These are phyloP conservation scores for Scaptomyza caliginosa DNA, from an alignment of 2,888 invertebrate species.

Conservation along the genomic window DNA sequence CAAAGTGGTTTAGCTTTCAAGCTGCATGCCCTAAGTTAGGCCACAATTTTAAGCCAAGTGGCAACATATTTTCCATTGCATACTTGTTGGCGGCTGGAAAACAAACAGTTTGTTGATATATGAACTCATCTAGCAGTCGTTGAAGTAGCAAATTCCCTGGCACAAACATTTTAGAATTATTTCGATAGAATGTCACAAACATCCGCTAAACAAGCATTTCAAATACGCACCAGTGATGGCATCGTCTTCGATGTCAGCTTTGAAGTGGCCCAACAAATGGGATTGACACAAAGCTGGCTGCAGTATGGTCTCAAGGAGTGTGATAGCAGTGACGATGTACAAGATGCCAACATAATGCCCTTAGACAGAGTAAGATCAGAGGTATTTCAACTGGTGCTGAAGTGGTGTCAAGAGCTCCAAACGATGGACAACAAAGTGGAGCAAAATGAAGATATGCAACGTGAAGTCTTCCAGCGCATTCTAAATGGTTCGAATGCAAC, in stretches of 20 bases:
- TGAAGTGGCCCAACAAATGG: conserved; percentile 35
- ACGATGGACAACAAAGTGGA: not conserved
- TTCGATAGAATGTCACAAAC: conserved; percentile 11
- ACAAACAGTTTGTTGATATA: too few species aligned
- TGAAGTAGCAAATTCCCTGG: not conserved
- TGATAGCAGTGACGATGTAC: not conserved
- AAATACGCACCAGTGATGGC: conserved; percentile 46
- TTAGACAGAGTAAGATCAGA: conserved; percentile 18
- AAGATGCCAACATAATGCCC: conserved; percentile 20
- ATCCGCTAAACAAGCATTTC: not conserved
- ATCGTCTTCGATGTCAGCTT: conserved; percentile 15
- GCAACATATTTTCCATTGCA: conserved; percentile 3
- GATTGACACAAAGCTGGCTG: conserved; percentile 28
- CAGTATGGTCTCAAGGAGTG: conserved; percentile 4
- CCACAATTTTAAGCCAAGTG: not conserved
- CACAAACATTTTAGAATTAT: not conserved
- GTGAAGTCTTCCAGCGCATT: not conserved
- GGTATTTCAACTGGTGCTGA: conserved; percentile 29
- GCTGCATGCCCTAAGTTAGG: conserved; percentile 13
- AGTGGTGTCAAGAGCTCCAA: conserved; percentile 26
- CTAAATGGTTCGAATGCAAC: not conserved
- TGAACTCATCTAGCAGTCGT: not conserved
- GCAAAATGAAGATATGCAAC: not conserved
- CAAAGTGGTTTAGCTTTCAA: not conserved
- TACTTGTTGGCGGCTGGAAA: conserved; percentile 35